Conservation (phyloP, 2,888 invertebrate species). For the Xylota sylvarum region DNA sequence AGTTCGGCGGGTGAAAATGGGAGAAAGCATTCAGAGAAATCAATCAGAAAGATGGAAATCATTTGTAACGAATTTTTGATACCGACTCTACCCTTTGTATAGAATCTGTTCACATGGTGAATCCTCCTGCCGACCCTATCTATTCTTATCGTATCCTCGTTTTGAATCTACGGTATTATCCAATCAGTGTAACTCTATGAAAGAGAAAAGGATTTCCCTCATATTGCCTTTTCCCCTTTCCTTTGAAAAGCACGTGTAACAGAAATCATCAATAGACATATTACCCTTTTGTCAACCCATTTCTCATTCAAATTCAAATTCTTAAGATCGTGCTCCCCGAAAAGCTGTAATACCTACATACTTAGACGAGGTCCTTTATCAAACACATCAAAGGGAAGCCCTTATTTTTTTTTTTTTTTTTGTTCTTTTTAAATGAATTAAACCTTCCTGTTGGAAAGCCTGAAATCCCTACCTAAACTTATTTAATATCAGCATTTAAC, state of each 20-base stretch:
- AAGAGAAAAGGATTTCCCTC: not conserved
- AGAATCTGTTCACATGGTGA: not conserved
- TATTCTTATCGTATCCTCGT: not conserved
- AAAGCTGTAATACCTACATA: slow-evolving; percentile 2
- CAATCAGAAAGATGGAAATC: not conserved
- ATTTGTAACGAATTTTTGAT: not conserved
- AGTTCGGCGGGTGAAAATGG: no score
- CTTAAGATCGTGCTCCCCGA: not conserved
- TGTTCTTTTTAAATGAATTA: slow-evolving; percentile 4
- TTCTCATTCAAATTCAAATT: slow-evolving; percentile 20
- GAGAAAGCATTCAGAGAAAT: not conserved
- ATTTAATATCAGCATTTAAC: slow-evolving; percentile 21
- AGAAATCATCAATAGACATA: slow-evolving; percentile 11
- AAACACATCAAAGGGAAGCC: slow-evolving; percentile 4
- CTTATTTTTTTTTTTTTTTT: not conserved
- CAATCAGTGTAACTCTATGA: not conserved
- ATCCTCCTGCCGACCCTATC: not conserved
- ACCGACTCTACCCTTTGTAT: not conserved
- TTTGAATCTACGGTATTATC: not conserved
- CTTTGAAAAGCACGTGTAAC: not conserved
- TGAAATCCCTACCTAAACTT: slow-evolving; percentile 13
- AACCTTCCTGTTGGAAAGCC: not conserved
- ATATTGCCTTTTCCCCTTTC: not conserved
- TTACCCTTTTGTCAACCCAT: slow-evolving; percentile 18
- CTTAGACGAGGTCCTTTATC: slow-evolving; percentile 13